These are phyloP conservation scores for Dryobotodes eremita DNA, from an alignment of 2,888 invertebrate species.

Conservation along the genomic window DNA sequence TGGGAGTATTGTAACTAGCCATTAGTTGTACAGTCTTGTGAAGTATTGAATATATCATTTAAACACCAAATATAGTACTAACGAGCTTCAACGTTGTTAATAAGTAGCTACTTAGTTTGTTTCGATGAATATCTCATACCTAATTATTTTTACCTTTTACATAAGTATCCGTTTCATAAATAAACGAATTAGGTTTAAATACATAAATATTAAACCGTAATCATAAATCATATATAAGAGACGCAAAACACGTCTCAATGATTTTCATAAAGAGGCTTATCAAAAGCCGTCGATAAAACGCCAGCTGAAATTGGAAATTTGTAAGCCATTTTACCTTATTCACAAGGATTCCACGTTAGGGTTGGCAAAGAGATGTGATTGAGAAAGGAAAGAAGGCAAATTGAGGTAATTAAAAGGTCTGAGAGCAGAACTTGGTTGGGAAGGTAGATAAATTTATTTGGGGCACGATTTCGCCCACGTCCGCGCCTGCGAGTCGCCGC, in stretches of 20 bases:
- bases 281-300: conserved; percentile 60
- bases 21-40: not conserved
- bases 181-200: conserved; percentile 27
- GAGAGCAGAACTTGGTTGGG: conserved; percentile 76
- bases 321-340: conserved; percentile 55
- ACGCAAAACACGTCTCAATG: conserved; percentile 50
- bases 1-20: not conserved
- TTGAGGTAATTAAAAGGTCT: conserved; percentile 82
- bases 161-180: conserved; percentile 16
- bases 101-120: not conserved
- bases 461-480: conserved; percentile 70
- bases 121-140: not conserved
- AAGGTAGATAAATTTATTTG: conserved; percentile 80
- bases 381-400: conserved; percentile 68
- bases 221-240: conserved; percentile 39
- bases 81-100: not conserved
- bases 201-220: conserved; percentile 33
- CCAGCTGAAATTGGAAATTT: conserved; percentile 52
- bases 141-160: not conserved
- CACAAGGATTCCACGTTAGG: conserved; percentile 41
- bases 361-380: conserved; percentile 52
- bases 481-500: conserved; percentile 74
- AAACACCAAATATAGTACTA: not conserved
- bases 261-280: conserved; percentile 60
- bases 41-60: not conserved